A percentile compares a stretch with the other conserved stretches of the same genome.
These are phyloP conservation scores for Lepidonotus clava DNA, from an alignment of 2,888 invertebrate species.

Conservation along the genomic window DNA sequence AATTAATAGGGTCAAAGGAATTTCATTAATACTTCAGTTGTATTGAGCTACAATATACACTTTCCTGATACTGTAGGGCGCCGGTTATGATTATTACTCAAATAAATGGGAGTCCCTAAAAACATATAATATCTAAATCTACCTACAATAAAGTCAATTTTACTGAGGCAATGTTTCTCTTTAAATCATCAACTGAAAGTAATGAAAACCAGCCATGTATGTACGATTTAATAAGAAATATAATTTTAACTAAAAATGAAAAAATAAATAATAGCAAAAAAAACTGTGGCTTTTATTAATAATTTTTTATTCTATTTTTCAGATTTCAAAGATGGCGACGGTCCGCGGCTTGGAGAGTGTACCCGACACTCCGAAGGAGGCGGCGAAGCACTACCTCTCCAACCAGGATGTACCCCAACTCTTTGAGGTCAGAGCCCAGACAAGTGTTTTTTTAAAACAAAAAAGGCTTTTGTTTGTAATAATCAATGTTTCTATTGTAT, in stretches of 20 bases:
- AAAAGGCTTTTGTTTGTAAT: too few relatives aligned
- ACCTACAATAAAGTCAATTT: too few relatives aligned
- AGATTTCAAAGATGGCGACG: neutral
- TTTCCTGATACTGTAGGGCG: too few relatives aligned
- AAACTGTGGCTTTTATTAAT: neutral
- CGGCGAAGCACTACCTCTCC: conserved; percentile 44
- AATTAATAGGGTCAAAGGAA: too few relatives aligned
- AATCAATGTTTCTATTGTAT: too few relatives aligned
- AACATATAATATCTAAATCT: too few relatives aligned
- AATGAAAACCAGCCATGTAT: neutral
- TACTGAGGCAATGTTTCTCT: too few relatives aligned
- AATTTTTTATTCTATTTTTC: neutral
- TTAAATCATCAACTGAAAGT: neutral
- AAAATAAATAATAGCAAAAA: neutral
- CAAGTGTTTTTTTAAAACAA: too few relatives aligned
- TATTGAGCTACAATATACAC: too few relatives aligned
- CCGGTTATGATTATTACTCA: too few relatives aligned
- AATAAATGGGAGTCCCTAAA: too few relatives aligned
- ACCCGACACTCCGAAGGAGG: conserved; percentile 21
- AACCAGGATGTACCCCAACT: conserved; percentile 38
- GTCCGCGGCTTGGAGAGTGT: neutral
- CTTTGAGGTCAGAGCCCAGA: conserved; percentile 53
- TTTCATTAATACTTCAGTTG: too few relatives aligned
- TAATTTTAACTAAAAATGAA: neutral
- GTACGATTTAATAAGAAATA: neutral